A percentile compares a stretch with the other conserved stretches of the same genome.
Evolutionary conservation across 2,797 vertebrate genomes (phyloP).

Genomic region (Kryptopterus vitreolus): DNA sequence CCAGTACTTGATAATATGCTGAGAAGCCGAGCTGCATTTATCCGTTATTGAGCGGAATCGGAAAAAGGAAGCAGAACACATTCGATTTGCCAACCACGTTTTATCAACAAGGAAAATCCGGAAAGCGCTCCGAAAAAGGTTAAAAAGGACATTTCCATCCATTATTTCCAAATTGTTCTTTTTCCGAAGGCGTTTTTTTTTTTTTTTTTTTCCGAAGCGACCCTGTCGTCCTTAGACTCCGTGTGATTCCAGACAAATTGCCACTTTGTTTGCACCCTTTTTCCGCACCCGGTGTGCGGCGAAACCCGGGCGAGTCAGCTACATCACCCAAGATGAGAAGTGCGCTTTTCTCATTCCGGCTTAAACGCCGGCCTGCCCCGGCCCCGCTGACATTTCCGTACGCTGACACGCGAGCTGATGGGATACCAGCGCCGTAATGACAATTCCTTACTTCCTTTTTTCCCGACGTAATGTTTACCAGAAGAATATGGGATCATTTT

Average conservation of each 20-base stretch:
- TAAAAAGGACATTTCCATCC: constrained; percentile 35
- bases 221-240: background rate
- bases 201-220: background rate
- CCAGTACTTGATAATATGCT: constrained; percentile 3
- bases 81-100: background rate
- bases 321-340: constrained; percentile 40
- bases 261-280: constrained; percentile 24
- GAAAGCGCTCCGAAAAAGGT: constrained; percentile 14
- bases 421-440: constrained; percentile 38
- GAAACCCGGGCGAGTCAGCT: constrained; percentile 17
- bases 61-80: constrained; percentile 19
- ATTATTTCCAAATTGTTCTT: constrained; percentile 33
- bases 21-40: background rate
- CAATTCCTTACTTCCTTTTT: constrained; percentile 38
- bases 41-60: background rate
- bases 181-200: too few relatives aligned
- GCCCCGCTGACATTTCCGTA: constrained; percentile 48
- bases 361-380: constrained; percentile 40
- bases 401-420: constrained; percentile 44
- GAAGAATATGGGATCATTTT: constrained; percentile 53
- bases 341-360: constrained; percentile 36
- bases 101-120: background rate
- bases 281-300: background rate
- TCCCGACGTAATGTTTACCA: constrained; percentile 50
- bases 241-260: constrained; percentile 23